Evolutionary conservation across 2,888 invertebrate species (phyloP), one percentile per base, ranked within the genome.

Genomic region (Macrophya annulata): DNA sequence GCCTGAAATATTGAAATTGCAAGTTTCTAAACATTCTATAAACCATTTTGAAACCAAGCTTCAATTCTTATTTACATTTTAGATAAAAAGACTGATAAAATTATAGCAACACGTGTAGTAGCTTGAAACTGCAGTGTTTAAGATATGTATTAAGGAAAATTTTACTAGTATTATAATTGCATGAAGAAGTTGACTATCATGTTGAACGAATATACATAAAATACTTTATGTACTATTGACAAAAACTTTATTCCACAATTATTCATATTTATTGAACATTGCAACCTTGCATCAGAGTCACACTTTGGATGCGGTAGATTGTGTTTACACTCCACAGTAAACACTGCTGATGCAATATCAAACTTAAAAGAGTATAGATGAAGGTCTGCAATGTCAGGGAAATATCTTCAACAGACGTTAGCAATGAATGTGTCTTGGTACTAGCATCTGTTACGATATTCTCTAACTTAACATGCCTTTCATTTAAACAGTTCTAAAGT

Each of bases 341-440:
- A 81, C 79, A 43, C 68, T 62, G 62, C 68, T 62, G 62, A 81
- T 62, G 79, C 43, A 40, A 59, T 62, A 81, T 31, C n/a, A 59
- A 81, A 81, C 37, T 81, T 10, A 43, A 62, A 62, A 81, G 17
- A 77, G 77, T 51, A 31, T 55, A 81, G 59, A 81, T 43, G 37
- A 62, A 68, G 43, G 62, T 79, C 25, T 84, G 51, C 76, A 77
- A 79, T 85, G 81, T 37, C 65, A 83, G 55, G 43, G 72, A 40
- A 40, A 72, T 85, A 72, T 85, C 82, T 71, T 71, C 72, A 68
- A 76, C 65, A 85, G 85, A 76, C 85, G 85, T 84, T 55, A 86
- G 87, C 87, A 88, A 85, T 81, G 82, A 85, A 84, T 85, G 77
- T 71, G 84, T 84, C 86, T 84, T 88, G 86, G 86, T 85, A 88